Conservation (phyloP, 2,797 vertebrate species). For the Dendrocincla tyrannina region DNA sequence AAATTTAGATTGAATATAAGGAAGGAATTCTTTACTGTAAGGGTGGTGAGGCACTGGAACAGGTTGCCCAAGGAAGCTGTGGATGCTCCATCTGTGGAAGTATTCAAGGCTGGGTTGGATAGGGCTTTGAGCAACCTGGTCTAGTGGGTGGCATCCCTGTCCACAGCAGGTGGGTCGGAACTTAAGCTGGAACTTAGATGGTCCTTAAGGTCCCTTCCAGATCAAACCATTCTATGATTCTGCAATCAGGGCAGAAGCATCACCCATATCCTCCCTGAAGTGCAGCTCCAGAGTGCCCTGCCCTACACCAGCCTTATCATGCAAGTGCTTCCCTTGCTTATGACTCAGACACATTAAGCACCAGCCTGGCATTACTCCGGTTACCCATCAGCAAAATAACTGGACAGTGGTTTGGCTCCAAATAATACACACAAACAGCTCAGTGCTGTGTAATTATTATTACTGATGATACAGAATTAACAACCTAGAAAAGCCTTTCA, state of each 20-base stretch:
- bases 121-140: too few species aligned
- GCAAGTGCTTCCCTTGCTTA: neutral
- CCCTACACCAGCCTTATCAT: fast-evolving
- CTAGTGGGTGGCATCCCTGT: neutral
- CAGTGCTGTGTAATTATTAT: neutral
- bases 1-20: neutral
- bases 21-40: neutral
- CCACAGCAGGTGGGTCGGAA: fast-evolving
- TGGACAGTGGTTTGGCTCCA: neutral
- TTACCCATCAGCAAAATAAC: neutral
- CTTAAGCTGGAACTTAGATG: too few species aligned
- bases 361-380: fast-evolving
- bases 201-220: neutral
- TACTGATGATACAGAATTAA: neutral
- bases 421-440: neutral
- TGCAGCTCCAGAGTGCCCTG: neutral
- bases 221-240: neutral
- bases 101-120: neutral
- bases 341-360: neutral
- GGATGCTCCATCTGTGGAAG: neutral
- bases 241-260: neutral
- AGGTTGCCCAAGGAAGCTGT: neutral
- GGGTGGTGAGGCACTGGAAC: neutral
- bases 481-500: neutral
- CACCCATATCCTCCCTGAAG: fast-evolving